Evolutionary conservation across 2,113 vertebrate species (phyloP).

Genomic region (Rana temporaria): DNA sequence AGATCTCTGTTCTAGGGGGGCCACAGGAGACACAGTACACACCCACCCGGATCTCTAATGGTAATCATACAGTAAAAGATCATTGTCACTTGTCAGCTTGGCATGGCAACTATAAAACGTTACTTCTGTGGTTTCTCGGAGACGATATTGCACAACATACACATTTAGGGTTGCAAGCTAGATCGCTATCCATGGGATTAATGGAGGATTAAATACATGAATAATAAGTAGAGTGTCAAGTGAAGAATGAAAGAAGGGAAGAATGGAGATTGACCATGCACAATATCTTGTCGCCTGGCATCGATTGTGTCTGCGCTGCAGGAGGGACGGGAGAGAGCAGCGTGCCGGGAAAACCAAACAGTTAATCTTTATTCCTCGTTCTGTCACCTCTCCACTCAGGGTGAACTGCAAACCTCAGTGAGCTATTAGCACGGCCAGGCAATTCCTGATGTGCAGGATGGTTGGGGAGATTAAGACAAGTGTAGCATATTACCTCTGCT

Average conservation of each 20-base stretch:
- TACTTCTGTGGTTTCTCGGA: background rate
- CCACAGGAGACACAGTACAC: no score
- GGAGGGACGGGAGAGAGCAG: constrained; percentile 5
- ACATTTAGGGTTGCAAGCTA: background rate
- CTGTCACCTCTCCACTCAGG: constrained; percentile 43
- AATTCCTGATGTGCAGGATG: constrained; percentile 53
- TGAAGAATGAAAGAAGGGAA: constrained; percentile 33
- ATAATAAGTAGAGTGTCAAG: constrained; percentile 34
- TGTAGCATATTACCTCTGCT: constrained; percentile 55
- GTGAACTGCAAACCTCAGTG: constrained; percentile 51
- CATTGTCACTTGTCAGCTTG: background rate
- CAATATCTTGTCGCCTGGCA: constrained; percentile 43
- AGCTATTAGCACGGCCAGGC: constrained; percentile 47
- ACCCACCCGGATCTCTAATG: no score
- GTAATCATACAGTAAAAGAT: background rate
- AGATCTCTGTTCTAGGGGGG: no score
- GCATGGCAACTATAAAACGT: background rate
- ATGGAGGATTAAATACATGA: constrained; percentile 38
- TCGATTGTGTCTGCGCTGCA: constrained; percentile 24
- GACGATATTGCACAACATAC: background rate
- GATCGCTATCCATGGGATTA: constrained; percentile 21
- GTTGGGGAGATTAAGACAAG: constrained; percentile 50
- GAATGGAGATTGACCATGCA: constrained; percentile 46
- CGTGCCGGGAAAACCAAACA: constrained; percentile 46
- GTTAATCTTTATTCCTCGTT: constrained; percentile 48